Evolutionary conservation across 2,888 invertebrate species (phyloP).

Genomic region (Chloromyia formosa): DNA sequence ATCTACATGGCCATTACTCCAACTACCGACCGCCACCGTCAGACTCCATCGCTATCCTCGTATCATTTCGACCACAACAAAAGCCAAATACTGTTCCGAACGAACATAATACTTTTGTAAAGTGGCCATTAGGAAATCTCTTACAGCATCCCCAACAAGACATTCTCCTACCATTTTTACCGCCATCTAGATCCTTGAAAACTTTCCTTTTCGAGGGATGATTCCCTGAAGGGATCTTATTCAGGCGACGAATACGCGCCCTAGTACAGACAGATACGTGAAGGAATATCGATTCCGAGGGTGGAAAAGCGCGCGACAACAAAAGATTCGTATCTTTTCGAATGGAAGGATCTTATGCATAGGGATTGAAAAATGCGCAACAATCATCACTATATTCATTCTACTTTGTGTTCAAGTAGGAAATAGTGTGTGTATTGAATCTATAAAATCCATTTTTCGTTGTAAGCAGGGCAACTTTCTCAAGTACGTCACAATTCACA

Average conservation of each 20-base stretch:
- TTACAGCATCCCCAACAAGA: slow-evolving; percentile 47
- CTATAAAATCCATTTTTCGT: slow-evolving; percentile 27
- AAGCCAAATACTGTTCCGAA: slow-evolving; percentile 42
- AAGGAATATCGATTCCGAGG: neutral
- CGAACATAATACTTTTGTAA: slow-evolving; percentile 50
- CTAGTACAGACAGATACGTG: neutral
- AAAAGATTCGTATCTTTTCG: slow-evolving; percentile 29
- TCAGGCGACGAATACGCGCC: neutral
- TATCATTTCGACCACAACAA: slow-evolving; percentile 41
- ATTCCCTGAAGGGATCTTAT: slow-evolving; percentile 22
- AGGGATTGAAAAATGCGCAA: slow-evolving; percentile 30
- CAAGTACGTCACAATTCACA: neutral
- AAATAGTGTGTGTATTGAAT: slow-evolving; percentile 36
- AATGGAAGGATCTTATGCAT: neutral
- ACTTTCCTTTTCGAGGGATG: slow-evolving; percentile 20
- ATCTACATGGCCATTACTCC: neutral
- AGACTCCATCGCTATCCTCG: neutral
- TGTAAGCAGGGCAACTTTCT: neutral
- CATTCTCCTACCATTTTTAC: slow-evolving; percentile 32
- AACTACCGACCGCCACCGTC: neutral
- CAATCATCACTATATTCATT: slow-evolving; percentile 21
- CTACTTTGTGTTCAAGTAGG: slow-evolving; percentile 13
- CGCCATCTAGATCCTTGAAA: slow-evolving; percentile 19
- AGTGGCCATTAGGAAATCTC: slow-evolving; percentile 50
- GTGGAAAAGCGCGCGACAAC: slow-evolving; percentile 8